Base-by-base conservation (phyloP, 2,888 invertebrate species). In the Hydraecia micacea region DNA sequence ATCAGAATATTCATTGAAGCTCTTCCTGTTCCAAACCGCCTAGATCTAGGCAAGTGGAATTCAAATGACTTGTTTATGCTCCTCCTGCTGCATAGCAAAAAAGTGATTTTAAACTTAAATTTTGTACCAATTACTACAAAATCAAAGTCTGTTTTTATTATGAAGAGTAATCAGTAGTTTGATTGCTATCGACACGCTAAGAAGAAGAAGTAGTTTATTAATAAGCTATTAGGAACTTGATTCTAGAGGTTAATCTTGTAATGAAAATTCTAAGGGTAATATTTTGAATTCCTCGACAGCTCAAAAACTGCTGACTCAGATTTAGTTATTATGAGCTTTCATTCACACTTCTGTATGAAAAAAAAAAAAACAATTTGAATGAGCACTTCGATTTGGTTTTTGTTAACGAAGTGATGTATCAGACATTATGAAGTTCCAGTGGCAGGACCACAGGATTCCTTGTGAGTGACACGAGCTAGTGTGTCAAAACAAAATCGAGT, bases 401-500 rank as follows among this genome's bases (percentile, higher is more conserved):
- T 92, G 91, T 93, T 88, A 89, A 81, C 85, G 84, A 87, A 86
- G 90, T 85, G 86, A 90, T 84, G 86, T 85, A 88, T 87, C 82
- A 78, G 85, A 55, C 79, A 52, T 82, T 85, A 81, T 83, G 87
- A 86, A 89, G 87, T 88, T 91, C 87, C 91, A 93, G 93, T 92
- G 91, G 92, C 91, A 87, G 86, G 42, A 42, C 42, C 42, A 42
- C 42, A 42, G 42, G 89, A 90, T 90, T 90, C 83, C 86, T 87
- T 88, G 89, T 93, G 94, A 93, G 81, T 93, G 94, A 93, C 93
- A 93, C 87, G 87, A 92, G 93, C 92, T 92, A 94, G 93, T 93
- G 92, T 96, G 96, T 96, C 96, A 96, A 93, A 96, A 96, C 95
- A 96, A 95, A 96, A 97, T 97, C 95, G 97, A 97, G 95, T 96